Evolutionary conservation across 1,140 invertebrate genomes (phyloP), one percentile per base, ranked within the genome.

Genomic region (Heliconius himera): DNA sequence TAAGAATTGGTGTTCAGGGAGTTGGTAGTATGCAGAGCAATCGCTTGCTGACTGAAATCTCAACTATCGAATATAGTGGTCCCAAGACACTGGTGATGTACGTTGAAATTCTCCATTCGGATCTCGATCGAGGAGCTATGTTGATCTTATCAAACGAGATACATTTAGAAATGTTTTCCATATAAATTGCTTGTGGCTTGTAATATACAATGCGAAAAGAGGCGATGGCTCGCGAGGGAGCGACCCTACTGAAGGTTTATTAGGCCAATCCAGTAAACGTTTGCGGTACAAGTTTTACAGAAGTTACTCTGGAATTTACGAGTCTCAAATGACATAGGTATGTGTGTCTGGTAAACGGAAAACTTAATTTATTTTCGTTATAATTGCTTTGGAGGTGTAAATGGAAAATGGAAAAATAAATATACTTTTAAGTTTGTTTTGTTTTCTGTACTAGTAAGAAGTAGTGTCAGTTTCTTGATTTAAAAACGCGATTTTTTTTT

Each of bases 91-190:
- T 70, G 74, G 76, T 74, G 78, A 81, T 79, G 83, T 84, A 82
- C 78, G 80, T 73, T 56, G 82, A 78, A 82, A 78, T 73, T 60
- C 74, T 41, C 78, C 66, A 82, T 80, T 84, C 78, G 74, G 74
- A 81, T 84, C 73, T 78, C 79, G 74, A 80, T 81, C 74, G 77
- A 75, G 78, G 81, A 83, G 73, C 78, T 56, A 71, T 82, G 84
- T 84, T 84, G 84, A 87, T 87, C 87, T 88, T 90, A 91, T 90
- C 87, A 83, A 83, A 85, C 86, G 85, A 84, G 86, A 88, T 87
- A 90, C 85, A 90, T 90, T 90, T 87, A 85, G 85, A 91, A 85
- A 81, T 84, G 90, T 89, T 91, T 91, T 87, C 88, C 90, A 91
- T 91, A 90, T 91, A 91, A 90, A 91, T 91, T 89, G 90, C 85